Evolutionary conservation across 2,113 vertebrate species (phyloP).

Genomic region (Leuciscus idus): DNA sequence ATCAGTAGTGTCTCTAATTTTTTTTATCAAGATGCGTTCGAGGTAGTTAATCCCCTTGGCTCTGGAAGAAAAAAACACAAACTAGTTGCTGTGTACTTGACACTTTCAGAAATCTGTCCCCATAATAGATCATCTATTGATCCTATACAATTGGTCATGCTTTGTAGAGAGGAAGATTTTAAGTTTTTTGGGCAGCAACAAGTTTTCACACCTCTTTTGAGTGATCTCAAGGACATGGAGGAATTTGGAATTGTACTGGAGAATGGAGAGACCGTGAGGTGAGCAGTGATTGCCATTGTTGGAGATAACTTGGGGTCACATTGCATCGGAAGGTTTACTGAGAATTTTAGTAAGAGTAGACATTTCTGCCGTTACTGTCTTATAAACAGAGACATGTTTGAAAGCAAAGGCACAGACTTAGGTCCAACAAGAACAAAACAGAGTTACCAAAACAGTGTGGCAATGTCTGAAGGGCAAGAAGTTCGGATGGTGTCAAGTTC

Average conservation of each 20-base stretch:
- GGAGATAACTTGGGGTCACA: constrained; percentile 1
- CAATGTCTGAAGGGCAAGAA: no score
- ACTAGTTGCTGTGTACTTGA: constrained; percentile 9
- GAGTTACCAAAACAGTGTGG: no score
- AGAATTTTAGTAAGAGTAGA: neutral
- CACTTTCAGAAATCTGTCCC: neutral
- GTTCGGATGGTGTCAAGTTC: no score
- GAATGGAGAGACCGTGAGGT: constrained; percentile 13
- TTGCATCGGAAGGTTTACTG: neutral
- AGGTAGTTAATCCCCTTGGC: neutral
- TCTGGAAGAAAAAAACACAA: constrained; percentile 9
- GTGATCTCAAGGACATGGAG: constrained; percentile 13
- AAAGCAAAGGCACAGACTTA: neutral
- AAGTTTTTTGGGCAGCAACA: neutral
- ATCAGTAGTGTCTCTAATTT: neutral
- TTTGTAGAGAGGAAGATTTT: constrained; percentile 7
- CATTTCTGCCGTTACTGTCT: neutral
- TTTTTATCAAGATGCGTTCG: neutral
- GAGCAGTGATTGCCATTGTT: neutral
- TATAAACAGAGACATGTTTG: neutral
- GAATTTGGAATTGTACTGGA: constrained; percentile 1
- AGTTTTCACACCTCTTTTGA: neutral
- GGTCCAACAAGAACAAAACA: no score
- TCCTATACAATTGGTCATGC: constrained; percentile 2
- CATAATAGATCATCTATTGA: constrained; percentile 15